Base-by-base conservation (phyloP, 2,888 invertebrate genomes). In the Drosophila mettleri region DNA sequence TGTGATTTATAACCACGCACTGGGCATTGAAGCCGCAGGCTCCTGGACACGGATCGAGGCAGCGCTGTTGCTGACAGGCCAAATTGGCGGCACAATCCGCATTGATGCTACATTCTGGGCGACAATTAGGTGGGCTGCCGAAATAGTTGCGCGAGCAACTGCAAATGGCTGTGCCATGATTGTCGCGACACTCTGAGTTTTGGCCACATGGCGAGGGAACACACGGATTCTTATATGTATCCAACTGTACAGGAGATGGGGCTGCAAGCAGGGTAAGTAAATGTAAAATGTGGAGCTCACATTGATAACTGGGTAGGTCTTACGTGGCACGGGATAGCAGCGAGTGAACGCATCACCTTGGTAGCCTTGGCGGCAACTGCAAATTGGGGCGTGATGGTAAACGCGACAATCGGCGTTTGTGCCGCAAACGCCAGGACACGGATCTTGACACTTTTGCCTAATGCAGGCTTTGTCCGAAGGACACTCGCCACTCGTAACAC, bases 351-450 rank as follows among this genome's bases (percentile, higher is more conserved):
- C 95, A 93, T 96, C 96, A 74, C 96, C 96, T 79, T 95, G 95
- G 85, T 94, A 96, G 39, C 94, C 94, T 74, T 90, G 91, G 43
- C 93, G 93, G 88, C 97, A 97, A 58, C 94, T 94, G 90, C 97
- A 97, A 74, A 96, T 94, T 1, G 97, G 96, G 71, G 95, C 95
- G 89, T 97, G 97, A 86, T 96, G 95, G 43, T 95, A 93, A 3
- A 96, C 95, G 89, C 94, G 94, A 85, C 96, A 96, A 71, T 94
- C 93, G 5, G 96, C 94, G 80, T 95, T 94, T 55, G 93, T 92
- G 36, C 94, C 95, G 78, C 95, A 95, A 3, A 93, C 92, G 31
- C 93, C 94, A 0, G 93, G 93, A 73, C 95, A 95, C 24, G 95
- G 95, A 90, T 95, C 94, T 7, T 89, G 87, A 81, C 95, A 96